Base-by-base conservation (phyloP, 1,140 invertebrate species). In the Drosophila insularis region DNA sequence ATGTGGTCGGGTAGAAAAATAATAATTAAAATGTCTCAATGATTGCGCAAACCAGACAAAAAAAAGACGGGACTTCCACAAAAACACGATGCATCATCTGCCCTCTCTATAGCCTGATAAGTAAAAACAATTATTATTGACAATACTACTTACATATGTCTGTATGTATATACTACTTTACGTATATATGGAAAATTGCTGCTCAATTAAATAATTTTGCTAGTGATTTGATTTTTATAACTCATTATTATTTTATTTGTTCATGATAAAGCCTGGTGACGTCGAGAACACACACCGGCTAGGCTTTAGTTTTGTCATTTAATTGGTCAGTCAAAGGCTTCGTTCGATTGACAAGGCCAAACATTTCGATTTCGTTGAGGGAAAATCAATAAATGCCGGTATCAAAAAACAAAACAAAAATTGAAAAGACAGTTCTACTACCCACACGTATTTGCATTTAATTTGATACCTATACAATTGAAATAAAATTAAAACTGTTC, bases 281-380 rank as follows among this genome's bases (percentile, higher is more conserved):
- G 82, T 53, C 64, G 82, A 84, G 75, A 87, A 86, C 81, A 64
- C 81, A 64, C 4, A 27, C 82, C 82, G 63, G 10, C 61, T 55
- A 63, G 77, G 79, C 84, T 87, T 86, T 74, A 55, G 50, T 53
- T 40, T 68, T 86, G 82, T 66, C 82, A 82, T 64, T 73, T 43
- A 13, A 62, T 76, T 73, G 35, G 35, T 23, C 27, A 50, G 31
- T 11, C 37, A 63, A 2, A 59, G 58, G 17, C 55, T 31, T 43
- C 46, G 23, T 23, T 17, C 37, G 27, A 64, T 74, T 68, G 70
- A 72, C 54, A 63, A 39, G 27, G 27, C 35, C 50, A 55, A 63
- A 40, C 14, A 54, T 63, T 17, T 56, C 11, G 39, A 58, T 50
- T 67, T 32, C 7, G 3, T 61, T 17, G 37, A n/a, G 59, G 37